A percentile compares a stretch with the other conserved stretches of the same genome.
These are phyloP conservation scores for Anguilla pacifica DNA, from an alignment of 2,797 vertebrate species.

Conservation along the genomic window DNA sequence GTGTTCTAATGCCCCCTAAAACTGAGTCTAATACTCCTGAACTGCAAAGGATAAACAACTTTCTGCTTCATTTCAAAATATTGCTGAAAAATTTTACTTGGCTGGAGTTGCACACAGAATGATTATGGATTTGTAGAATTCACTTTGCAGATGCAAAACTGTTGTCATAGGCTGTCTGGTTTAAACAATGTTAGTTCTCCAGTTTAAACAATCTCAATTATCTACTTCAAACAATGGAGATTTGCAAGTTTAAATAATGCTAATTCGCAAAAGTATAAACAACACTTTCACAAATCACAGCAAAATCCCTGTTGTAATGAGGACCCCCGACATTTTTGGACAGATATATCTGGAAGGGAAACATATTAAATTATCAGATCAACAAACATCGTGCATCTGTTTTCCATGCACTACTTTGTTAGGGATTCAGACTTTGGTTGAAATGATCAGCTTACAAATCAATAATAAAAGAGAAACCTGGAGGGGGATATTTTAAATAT, in stretches of 20 bases:
- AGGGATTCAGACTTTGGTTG: slow-evolving; percentile 37
- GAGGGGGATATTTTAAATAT: slow-evolving; percentile 42
- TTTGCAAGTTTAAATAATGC: not conserved
- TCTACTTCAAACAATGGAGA: slow-evolving; percentile 18
- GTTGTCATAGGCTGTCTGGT: not conserved
- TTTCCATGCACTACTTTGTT: slow-evolving; percentile 31
- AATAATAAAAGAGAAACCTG: slow-evolving; percentile 54
- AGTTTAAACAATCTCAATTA: slow-evolving; percentile 1
- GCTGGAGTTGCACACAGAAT: not conserved
- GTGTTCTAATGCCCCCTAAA: not conserved
- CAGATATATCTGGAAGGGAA: slow-evolving; percentile 41
- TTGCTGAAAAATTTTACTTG: not conserved
- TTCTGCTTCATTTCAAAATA: slow-evolving; percentile 1
- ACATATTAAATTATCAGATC: slow-evolving; percentile 46
- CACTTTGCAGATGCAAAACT: slow-evolving; percentile 3
- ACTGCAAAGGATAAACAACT: not conserved
- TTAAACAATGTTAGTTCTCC: not conserved
- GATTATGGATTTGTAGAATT: not conserved
- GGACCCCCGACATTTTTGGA: slow-evolving; percentile 35
- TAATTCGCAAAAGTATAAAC: not conserved
- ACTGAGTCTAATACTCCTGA: not conserved
- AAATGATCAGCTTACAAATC: slow-evolving; percentile 53
- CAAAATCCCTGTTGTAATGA: slow-evolving; percentile 25
- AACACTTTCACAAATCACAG: not conserved
- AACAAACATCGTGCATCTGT: slow-evolving; percentile 40